phyloP scores from a whole-genome alignment of 2,113 vertebrate species.

The Sorex araneus region DNA sequence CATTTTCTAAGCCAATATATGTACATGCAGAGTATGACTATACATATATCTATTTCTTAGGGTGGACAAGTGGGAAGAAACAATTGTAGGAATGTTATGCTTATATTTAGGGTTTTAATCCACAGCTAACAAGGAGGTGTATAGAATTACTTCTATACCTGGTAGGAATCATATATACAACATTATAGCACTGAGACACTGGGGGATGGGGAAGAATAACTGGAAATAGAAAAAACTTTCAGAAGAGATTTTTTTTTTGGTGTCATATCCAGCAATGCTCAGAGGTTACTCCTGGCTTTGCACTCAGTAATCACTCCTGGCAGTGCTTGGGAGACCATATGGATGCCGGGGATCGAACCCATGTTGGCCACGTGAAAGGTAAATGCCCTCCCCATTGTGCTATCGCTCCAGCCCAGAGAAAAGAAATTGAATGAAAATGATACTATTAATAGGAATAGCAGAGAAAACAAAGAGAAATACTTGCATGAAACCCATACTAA shows the following conservation, averaged over 20 bases:
- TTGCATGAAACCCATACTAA: background rate
- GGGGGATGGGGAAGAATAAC: background rate
- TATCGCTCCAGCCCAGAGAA: background rate
- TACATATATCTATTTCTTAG: background rate
- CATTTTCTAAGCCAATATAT: background rate
- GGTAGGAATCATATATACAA: background rate
- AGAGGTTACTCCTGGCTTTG: no score
- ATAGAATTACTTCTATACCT: background rate
- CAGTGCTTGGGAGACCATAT: no score
- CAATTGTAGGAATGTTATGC: background rate
- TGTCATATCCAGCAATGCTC: no score
- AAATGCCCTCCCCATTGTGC: no score
- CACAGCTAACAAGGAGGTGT: background rate
- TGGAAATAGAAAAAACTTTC: background rate
- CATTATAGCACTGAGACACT: background rate
- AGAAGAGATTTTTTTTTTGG: background rate
- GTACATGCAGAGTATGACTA: background rate
- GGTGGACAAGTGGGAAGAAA: background rate
- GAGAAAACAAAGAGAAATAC: background rate
- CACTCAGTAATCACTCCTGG: no score
- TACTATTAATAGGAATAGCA: background rate
- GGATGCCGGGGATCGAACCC: no score
- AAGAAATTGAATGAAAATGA: background rate
- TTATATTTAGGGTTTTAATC: background rate
- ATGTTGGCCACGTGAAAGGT: no score